These are phyloP conservation scores for Dicaeum eximium DNA, from an alignment of 2,113 vertebrate species.

Conservation along the genomic window DNA sequence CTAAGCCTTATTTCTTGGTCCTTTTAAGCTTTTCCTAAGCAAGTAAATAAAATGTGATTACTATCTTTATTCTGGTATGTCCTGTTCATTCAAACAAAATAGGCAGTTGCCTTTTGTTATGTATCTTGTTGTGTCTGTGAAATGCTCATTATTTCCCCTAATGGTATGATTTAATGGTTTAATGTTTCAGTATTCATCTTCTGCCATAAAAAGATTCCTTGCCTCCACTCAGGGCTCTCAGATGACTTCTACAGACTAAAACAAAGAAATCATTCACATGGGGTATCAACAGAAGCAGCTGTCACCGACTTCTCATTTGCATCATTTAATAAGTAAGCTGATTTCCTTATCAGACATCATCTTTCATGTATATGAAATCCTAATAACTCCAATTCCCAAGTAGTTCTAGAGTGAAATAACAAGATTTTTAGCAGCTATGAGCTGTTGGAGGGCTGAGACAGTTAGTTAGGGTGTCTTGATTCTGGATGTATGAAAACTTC, in stretches of 20 bases:
- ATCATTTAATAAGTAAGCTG: neutral
- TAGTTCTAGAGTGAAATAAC: neutral
- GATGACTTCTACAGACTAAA: neutral
- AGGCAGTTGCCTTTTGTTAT: neutral
- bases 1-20: neutral
- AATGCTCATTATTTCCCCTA: neutral
- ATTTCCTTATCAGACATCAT: neutral
- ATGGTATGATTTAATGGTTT: neutral
- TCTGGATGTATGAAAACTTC: neutral
- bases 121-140: neutral
- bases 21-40: neutral
- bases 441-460: neutral
- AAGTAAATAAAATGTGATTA: neutral
- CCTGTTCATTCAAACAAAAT: neutral
- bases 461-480: neutral
- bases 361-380: neutral
- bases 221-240: neutral
- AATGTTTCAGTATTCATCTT: neutral
- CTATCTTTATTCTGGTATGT: neutral
- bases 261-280: neutral
- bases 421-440: neutral
- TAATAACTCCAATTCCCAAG: neutral
- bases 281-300: neutral
- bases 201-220: neutral
- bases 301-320: neutral